Conservation (phyloP, 2,888 invertebrate genomes). For the Anaspis maculata region DNA sequence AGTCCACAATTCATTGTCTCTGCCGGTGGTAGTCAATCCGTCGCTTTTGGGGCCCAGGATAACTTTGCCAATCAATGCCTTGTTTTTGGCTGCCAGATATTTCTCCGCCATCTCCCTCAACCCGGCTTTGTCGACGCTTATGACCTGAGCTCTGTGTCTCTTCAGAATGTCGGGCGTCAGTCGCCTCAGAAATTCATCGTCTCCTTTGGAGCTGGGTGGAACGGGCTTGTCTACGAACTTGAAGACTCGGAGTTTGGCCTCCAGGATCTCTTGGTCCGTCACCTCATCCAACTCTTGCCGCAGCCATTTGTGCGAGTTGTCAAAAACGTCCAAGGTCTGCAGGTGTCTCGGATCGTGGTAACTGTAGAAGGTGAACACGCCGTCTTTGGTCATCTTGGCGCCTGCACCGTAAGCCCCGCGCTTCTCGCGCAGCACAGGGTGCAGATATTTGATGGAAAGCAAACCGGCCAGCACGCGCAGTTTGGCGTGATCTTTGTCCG, state of each 20-base stretch:
- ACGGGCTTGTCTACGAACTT: constrained; percentile 81
- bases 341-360: constrained; percentile 84
- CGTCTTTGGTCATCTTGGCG: constrained; percentile 61
- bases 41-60: constrained; percentile 61
- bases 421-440: constrained; percentile 79
- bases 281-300: constrained; percentile 50
- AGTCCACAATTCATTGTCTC: constrained; percentile 46
- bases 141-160: constrained; percentile 63
- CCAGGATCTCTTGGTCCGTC: constrained; percentile 64
- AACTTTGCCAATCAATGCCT: constrained; percentile 51
- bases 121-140: constrained; percentile 62
- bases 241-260: constrained; percentile 83
- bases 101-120: constrained; percentile 62
- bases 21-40: constrained; percentile 36
- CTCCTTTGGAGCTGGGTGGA: constrained; percentile 73
- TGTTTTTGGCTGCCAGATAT: constrained; percentile 50
- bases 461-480: constrained; percentile 69
- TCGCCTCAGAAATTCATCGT: constrained; percentile 66
- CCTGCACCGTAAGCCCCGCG: constrained; percentile 94
- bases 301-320: constrained; percentile 67
- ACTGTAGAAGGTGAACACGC: constrained; percentile 77
- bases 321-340: constrained; percentile 74
- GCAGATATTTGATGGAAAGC: constrained; percentile 72
- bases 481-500: constrained; percentile 67
- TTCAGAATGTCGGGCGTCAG: constrained; percentile 73